Conservation (phyloP, 2,888 invertebrate genomes). For the Drosophila macrospina region DNA sequence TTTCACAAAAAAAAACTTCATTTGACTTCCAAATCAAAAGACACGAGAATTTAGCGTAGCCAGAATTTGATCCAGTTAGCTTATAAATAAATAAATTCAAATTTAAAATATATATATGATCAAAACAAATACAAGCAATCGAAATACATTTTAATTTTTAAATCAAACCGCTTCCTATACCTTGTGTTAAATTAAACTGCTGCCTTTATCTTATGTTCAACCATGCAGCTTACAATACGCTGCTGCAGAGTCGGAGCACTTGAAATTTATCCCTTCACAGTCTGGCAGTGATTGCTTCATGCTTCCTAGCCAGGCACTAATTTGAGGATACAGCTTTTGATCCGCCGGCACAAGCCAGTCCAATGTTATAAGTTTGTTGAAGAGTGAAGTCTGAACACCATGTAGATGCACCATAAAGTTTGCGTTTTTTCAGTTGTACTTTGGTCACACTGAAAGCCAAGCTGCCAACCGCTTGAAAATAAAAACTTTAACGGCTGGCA, state of each 20-base stretch:
- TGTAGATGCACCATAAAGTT: not conserved
- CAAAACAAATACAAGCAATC: constrained; percentile 6
- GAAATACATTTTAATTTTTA: not conserved
- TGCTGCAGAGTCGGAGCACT: constrained; percentile 75
- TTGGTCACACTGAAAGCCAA: constrained; percentile 13
- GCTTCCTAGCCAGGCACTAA: constrained; percentile 78
- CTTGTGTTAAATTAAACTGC: constrained; percentile 30
- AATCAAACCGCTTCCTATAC: constrained; percentile 34
- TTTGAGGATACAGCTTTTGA: constrained; percentile 66
- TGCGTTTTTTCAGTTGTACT: not conserved
- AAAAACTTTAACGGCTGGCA: constrained; percentile 29
- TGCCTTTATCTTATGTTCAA: constrained; percentile 62
- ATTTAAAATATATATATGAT: constrained; percentile 36
- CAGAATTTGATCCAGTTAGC: constrained; percentile 62
- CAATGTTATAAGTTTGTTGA: constrained; percentile 84
- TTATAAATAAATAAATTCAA: constrained; percentile 46
- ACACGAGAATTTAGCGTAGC: constrained; percentile 59
- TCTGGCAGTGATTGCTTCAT: constrained; percentile 79
- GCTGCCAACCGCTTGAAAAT: constrained; percentile 39
- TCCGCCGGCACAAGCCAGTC: constrained; percentile 83
- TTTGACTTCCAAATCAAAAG: constrained; percentile 75
- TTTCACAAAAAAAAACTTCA: constrained; percentile 30
- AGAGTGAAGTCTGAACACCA: not conserved
- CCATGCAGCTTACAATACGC: constrained; percentile 73
- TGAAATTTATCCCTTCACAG: constrained; percentile 80